Evolutionary conservation across 2,113 vertebrate genomes (phyloP).

Genomic region (Mionectes macconnelli): DNA sequence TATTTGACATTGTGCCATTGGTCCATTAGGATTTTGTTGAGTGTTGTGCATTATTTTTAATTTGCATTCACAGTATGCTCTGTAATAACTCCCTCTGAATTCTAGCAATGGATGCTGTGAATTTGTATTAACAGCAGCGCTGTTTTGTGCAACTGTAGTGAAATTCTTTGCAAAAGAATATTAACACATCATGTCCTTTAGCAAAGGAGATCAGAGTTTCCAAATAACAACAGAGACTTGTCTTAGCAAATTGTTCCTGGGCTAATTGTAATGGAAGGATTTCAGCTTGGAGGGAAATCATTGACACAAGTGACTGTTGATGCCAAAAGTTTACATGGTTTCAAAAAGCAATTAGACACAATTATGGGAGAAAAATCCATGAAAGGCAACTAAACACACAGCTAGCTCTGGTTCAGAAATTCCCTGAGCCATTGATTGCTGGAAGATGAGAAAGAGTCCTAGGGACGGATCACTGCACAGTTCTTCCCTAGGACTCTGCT

Average conservation of each 20-base stretch:
- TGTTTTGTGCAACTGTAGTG: not conserved
- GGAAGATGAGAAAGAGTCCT: not conserved
- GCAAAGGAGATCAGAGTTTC: not conserved
- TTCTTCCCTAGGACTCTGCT: not conserved
- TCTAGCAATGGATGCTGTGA: conserved; percentile 52
- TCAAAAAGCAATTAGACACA: conserved; percentile 39
- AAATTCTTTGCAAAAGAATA: conserved; percentile 8
- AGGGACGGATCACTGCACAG: not conserved
- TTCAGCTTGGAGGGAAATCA: conserved; percentile 10
- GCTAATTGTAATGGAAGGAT: not conserved
- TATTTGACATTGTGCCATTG: conserved; percentile 36
- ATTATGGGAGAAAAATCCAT: conserved; percentile 8
- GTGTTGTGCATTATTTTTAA: conserved; percentile 36
- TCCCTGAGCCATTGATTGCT: not conserved
- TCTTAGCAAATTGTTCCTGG: conserved; percentile 3
- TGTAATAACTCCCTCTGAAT: conserved; percentile 49
- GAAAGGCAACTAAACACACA: not conserved
- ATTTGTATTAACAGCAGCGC: conserved; percentile 11
- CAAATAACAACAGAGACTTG: not conserved
- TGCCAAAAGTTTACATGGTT: conserved; percentile 20
- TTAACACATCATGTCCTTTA: not conserved
- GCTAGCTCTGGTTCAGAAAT: not conserved
- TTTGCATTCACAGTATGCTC: conserved; percentile 63
- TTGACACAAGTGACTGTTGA: not conserved
- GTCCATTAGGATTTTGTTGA: conserved; percentile 54